phyloP scores from a whole-genome alignment of 2,113 vertebrate species.

The Sinocyclocheilus maitianheensis region DNA sequence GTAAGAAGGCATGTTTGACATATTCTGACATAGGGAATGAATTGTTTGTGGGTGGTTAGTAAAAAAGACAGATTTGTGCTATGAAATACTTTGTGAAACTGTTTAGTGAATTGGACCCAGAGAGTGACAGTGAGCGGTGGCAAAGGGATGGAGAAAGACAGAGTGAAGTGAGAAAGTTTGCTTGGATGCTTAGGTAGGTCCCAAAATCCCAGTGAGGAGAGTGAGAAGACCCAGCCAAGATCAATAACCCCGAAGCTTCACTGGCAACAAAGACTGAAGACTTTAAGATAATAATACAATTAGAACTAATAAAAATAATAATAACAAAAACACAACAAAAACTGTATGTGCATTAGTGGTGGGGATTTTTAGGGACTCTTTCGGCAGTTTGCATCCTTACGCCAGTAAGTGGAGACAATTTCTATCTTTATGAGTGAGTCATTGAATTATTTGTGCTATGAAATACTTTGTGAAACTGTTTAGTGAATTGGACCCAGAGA shows the following conservation, averaged over 20 bases:
- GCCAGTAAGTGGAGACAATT: neutral
- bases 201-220: conserved; percentile 60
- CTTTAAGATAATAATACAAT: no score
- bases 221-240: conserved; percentile 52
- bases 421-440: neutral
- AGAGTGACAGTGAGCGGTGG: neutral
- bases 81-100: neutral
- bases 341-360: neutral
- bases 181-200: conserved; percentile 58
- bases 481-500: neutral
- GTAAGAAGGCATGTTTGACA: neutral
- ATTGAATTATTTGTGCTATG: neutral
- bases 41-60: neutral
- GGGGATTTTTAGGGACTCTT: neutral
- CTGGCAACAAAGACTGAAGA: no score
- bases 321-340: neutral
- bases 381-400: neutral
- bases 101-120: neutral
- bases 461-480: neutral
- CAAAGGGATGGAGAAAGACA: neutral
- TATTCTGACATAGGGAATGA: conserved; percentile 49
- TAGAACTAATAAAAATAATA: no score
- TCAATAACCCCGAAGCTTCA: conserved; percentile 60
- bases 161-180: conserved; percentile 51
- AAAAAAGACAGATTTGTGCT: neutral